A percentile compares a stretch with the other conserved stretches of the same genome.
phyloP scores from a whole-genome alignment of 1,140 invertebrate genomes.

The Drosophila repletoides region DNA sequence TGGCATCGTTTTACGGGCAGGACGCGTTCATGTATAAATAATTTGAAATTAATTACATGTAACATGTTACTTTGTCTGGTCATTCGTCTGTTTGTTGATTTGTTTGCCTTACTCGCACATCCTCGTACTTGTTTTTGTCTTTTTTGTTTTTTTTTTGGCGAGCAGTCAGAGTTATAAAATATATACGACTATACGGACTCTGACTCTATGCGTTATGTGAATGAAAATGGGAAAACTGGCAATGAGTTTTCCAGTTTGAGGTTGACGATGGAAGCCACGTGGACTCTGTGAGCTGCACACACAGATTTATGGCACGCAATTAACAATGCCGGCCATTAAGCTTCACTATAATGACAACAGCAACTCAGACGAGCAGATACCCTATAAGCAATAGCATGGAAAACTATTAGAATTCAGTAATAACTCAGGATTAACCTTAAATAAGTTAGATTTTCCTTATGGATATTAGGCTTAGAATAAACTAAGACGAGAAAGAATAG shows the following conservation, averaged over 20 bases:
- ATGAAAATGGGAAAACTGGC: slow-evolving; percentile 7
- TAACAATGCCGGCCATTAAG: slow-evolving; percentile 75
- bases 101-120: slow-evolving; percentile 9
- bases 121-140: slow-evolving; percentile 13
- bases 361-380: neutral
- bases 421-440: too few species aligned
- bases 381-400: too few species aligned
- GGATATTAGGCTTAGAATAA: too few species aligned
- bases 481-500: neutral
- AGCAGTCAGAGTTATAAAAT: slow-evolving; percentile 53
- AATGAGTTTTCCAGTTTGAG: slow-evolving; percentile 27
- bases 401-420: too few species aligned
- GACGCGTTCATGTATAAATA: slow-evolving; percentile 77
- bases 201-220: slow-evolving; percentile 25
- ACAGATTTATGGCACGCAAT: slow-evolving; percentile 76
- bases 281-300: slow-evolving; percentile 54
- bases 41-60: slow-evolving; percentile 81
- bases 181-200: slow-evolving; percentile 40
- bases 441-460: too few species aligned
- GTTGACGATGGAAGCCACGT: slow-evolving; percentile 50
- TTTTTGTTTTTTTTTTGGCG: slow-evolving; percentile 20
- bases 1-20: slow-evolving; percentile 31
- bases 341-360: slow-evolving; percentile 28
- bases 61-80: slow-evolving; percentile 62
- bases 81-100: slow-evolving; percentile 47